A percentile compares a stretch with the other conserved stretches of the same genome.
These are phyloP conservation scores for Orchesella flavescens DNA, from an alignment of 2,888 invertebrate genomes.

Conservation along the genomic window DNA sequence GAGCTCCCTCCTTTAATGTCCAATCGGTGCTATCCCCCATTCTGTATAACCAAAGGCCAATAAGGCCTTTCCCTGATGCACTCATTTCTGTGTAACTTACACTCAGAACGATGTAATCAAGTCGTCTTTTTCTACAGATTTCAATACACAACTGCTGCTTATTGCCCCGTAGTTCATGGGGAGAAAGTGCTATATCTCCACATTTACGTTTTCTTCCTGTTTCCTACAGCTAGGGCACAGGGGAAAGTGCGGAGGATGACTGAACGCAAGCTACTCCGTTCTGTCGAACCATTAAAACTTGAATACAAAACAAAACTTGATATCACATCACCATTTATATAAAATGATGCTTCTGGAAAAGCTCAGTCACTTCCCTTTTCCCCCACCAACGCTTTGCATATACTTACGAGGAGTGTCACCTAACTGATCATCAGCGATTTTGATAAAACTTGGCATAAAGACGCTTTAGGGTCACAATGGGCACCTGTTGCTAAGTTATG, in stretches of 20 bases:
- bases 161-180: constrained; percentile 16
- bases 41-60: constrained; percentile 91
- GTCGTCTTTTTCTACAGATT: too few species aligned
- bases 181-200: neutral
- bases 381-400: neutral
- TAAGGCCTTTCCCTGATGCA: constrained; percentile 90
- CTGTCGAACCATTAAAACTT: constrained; percentile 31
- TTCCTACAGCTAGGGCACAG: neutral
- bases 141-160: neutral
- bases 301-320: constrained; percentile 6
- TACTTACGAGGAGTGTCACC: too few species aligned
- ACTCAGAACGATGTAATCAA: too few species aligned
- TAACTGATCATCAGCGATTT: too few species aligned
- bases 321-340: neutral
- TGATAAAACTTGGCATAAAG: too few species aligned
- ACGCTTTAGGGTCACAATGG: too few species aligned
- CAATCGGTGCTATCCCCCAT: constrained; percentile 85
- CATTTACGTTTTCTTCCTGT: neutral
- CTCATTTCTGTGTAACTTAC: too few species aligned
- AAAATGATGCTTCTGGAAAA: constrained; percentile 6
- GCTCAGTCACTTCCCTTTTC: constrained; percentile 2
- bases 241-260: constrained; percentile 28
- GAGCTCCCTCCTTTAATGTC: constrained; percentile 83
- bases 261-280: constrained; percentile 2
- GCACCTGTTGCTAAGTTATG: too few species aligned